Conservation (phyloP, 2,797 vertebrate genomes). For the Petrocephalus schoutedeni region DNA sequence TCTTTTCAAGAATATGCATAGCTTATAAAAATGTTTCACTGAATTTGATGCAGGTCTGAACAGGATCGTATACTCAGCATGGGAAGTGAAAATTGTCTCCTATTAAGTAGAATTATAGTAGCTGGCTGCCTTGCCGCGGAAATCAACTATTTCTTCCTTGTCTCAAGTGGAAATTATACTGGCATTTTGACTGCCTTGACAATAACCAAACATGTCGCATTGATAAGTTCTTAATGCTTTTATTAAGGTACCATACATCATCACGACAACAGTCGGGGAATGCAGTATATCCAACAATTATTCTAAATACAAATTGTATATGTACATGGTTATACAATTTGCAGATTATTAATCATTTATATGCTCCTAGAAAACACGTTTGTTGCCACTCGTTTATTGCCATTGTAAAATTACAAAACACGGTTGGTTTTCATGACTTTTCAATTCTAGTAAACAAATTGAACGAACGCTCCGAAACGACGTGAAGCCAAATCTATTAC, state of each 20-base stretch:
- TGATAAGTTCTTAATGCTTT: slow-evolving; percentile 1
- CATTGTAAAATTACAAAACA: not conserved
- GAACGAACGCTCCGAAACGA: not conserved
- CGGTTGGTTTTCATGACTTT: not conserved
- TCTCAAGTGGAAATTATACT: not conserved
- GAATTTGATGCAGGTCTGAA: not conserved
- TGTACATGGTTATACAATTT: not conserved
- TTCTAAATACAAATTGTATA: not conserved
- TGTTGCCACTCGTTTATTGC: not conserved
- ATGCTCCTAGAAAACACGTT: not conserved
- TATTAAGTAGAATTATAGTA: not conserved
- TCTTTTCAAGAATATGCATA: not conserved
- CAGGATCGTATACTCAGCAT: not conserved
- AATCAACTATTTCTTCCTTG: not conserved
- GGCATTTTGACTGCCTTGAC: not conserved
- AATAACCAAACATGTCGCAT: slow-evolving; percentile 12
- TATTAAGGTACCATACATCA: not conserved
- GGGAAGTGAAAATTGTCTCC: not conserved
- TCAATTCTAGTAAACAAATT: not conserved
- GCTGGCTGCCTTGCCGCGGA: not conserved
- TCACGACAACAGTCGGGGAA: not conserved
- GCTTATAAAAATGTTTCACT: not conserved
- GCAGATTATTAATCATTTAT: not conserved
- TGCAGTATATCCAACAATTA: not conserved
- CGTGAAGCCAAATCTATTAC: not conserved